Percentiles rank a stretch among this genome's conserved stretches.
Conservation (phyloP, 2,113 vertebrate genomes). For the Tauraco erythrolophus region DNA sequence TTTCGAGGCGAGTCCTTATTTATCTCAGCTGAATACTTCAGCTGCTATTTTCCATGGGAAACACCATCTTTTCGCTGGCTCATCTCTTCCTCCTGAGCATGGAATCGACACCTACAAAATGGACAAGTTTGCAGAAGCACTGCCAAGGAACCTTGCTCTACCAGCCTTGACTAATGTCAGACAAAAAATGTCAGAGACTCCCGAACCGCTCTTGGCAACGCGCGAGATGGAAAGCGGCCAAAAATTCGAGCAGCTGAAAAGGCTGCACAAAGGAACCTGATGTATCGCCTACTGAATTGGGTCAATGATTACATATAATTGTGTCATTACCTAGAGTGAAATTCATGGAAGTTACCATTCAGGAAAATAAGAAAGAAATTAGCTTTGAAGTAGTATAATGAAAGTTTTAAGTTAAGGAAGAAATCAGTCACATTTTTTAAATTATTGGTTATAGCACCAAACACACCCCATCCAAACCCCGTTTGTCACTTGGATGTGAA, state of each 20-base stretch:
- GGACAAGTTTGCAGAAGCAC: background rate
- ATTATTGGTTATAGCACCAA: constrained; percentile 41
- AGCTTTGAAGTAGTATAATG: constrained; percentile 70
- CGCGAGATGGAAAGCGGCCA: constrained; percentile 36
- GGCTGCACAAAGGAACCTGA: constrained; percentile 59
- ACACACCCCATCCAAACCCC: background rate
- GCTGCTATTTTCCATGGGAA: background rate
- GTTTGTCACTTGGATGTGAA: background rate
- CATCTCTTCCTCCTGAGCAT: background rate
- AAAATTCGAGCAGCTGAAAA: constrained; percentile 20
- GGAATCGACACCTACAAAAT: background rate
- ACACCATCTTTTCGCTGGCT: background rate
- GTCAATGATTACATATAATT: constrained; percentile 74
- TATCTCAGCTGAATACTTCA: background rate
- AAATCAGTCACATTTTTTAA: constrained; percentile 61
- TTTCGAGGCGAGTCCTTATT: background rate
- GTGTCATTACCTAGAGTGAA: constrained; percentile 75
- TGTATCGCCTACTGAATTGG: constrained; percentile 49
- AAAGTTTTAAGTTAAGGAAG: constrained; percentile 69
- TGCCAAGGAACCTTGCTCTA: background rate
- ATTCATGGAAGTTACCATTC: constrained; percentile 72
- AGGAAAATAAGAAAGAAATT: constrained; percentile 68
- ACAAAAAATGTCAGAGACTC: constrained; percentile 56
- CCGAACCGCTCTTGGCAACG: constrained; percentile 38
- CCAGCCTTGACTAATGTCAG: constrained; percentile 16